Evolutionary conservation across 2,888 invertebrate species (phyloP).

Genomic region (Hydropsyche betteni): DNA sequence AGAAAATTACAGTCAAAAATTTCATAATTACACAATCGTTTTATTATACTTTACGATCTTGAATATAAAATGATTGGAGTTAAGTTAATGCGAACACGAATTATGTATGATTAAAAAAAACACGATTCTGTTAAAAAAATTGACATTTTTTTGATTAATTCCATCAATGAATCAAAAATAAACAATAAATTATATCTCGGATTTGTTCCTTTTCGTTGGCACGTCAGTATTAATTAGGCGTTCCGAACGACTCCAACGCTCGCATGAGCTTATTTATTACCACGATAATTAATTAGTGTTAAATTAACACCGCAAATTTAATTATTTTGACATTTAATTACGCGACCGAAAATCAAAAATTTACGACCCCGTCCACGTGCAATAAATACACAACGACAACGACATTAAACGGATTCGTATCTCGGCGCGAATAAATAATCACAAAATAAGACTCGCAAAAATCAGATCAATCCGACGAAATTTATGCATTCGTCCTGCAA

Average conservation of each 20-base stretch:
- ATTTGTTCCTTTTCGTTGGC: background rate
- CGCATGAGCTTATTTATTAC: constrained; percentile 16
- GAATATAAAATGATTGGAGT: too few species aligned
- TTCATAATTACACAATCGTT: too few species aligned
- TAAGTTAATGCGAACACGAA: too few species aligned
- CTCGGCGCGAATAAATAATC: background rate
- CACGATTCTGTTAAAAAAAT: too few species aligned
- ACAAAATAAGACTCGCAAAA: background rate
- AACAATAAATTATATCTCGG: too few species aligned
- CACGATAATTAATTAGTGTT: constrained; percentile 20
- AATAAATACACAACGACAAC: constrained; percentile 9
- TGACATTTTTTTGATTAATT: too few species aligned
- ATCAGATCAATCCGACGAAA: constrained; percentile 5
- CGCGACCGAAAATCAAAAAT: background rate
- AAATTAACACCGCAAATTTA: constrained; percentile 28
- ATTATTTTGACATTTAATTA: constrained; percentile 30
- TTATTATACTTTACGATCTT: too few species aligned
- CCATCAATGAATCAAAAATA: too few species aligned
- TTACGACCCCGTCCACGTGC: background rate
- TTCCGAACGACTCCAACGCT: background rate
- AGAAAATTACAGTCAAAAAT: too few species aligned
- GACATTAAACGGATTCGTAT: constrained; percentile 3
- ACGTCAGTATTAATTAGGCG: constrained; percentile 17
- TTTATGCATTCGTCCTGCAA: constrained; percentile 21
- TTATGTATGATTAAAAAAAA: too few species aligned